phyloP scores from a whole-genome alignment of 2,888 invertebrate genomes.

The Anticlea derivata region DNA sequence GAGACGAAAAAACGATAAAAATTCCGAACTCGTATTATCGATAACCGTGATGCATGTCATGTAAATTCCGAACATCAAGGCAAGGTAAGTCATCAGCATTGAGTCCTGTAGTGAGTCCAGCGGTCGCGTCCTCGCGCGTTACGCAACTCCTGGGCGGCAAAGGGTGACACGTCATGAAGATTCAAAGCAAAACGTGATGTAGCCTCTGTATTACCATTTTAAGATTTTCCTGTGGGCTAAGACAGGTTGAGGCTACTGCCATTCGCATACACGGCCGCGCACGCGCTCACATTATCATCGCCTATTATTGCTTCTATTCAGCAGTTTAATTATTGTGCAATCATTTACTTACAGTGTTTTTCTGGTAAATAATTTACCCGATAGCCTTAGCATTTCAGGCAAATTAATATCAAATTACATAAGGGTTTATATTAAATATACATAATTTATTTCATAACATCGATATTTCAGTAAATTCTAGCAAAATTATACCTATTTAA shows the following conservation, averaged over 20 bases:
- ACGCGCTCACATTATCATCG: conserved; percentile 39
- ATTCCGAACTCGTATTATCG: conserved; percentile 31
- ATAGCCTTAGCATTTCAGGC: conserved; percentile 29
- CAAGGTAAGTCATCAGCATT: conserved; percentile 40
- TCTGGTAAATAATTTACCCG: conserved; percentile 25
- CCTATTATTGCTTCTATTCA: conserved; percentile 28
- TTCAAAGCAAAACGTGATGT: conserved; percentile 61
- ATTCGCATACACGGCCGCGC: conserved; percentile 40
- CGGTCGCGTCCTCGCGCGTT: conserved; percentile 63
- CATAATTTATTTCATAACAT: background rate
- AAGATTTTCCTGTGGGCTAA: conserved; percentile 65
- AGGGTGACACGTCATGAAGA: conserved; percentile 63
- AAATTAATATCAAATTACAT: background rate
- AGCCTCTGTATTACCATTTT: conserved; percentile 65
- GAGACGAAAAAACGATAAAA: conserved; percentile 5
- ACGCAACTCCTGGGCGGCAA: conserved; percentile 51
- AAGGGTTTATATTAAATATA: too few relatives aligned
- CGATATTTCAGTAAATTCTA: background rate
- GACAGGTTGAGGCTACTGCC: conserved; percentile 37
- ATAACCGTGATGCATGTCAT: conserved; percentile 38
- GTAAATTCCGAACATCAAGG: conserved; percentile 40
- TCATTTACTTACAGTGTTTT: conserved; percentile 13
- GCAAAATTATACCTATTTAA: too few relatives aligned
- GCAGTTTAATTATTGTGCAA: conserved; percentile 23
- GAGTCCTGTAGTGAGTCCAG: conserved; percentile 43